phyloP scores from a whole-genome alignment of 2,113 vertebrate genomes.

The Coracopsis vasa region DNA sequence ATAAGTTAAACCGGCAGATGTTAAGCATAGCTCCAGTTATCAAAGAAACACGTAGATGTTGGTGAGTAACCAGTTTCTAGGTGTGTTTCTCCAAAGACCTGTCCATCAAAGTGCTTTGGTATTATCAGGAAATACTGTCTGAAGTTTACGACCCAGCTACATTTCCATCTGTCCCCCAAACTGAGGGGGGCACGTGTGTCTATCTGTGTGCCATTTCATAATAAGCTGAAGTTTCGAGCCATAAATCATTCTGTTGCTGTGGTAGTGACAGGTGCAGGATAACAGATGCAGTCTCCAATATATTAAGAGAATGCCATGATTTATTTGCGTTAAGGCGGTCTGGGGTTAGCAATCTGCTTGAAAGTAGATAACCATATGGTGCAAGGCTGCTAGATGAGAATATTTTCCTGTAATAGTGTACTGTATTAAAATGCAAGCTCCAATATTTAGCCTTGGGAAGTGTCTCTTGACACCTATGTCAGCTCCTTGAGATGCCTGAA shows the following conservation, averaged over 20 bases:
- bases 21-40: not conserved
- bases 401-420: conserved; percentile 46
- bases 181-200: not conserved
- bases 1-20: not conserved
- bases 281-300: conserved; percentile 56
- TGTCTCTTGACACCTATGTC: conserved; percentile 48
- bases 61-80: not conserved
- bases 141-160: conserved; percentile 4
- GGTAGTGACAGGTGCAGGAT: conserved; percentile 51
- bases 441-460: conserved; percentile 56
- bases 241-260: conserved; percentile 56
- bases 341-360: conserved; percentile 65
- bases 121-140: not conserved
- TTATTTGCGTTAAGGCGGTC: conserved; percentile 57
- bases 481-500: conserved; percentile 43
- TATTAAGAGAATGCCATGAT: conserved; percentile 57
- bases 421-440: conserved; percentile 53
- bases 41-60: not conserved
- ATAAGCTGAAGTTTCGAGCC: not conserved
- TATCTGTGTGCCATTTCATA: conserved; percentile 27
- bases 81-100: not conserved
- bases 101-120: not conserved
- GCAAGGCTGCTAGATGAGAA: conserved; percentile 36
- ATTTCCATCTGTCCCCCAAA: conserved; percentile 37
- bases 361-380: conserved; percentile 69